phyloP scores from a whole-genome alignment of 2,888 invertebrate species.

The Orchestes rusci region DNA sequence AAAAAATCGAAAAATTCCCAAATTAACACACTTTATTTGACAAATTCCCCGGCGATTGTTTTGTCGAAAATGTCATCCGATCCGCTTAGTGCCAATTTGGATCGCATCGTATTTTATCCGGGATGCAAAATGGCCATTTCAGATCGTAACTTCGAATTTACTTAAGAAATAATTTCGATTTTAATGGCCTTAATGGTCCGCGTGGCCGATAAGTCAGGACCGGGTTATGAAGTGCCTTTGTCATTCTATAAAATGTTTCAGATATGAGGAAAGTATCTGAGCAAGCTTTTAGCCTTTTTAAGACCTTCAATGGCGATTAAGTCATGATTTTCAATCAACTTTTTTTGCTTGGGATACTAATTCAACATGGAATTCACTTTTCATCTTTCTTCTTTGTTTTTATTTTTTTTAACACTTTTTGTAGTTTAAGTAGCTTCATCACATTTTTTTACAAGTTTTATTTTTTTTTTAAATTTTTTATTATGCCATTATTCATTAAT shows the following conservation, averaged over 20 bases:
- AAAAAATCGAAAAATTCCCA: no score
- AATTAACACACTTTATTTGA: no score
- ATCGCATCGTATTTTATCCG: slow-evolving; percentile 21
- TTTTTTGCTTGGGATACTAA: no score
- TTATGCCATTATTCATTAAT: no score
- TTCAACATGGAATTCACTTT: no score
- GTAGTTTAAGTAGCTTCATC: no score
- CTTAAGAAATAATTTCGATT: slow-evolving; percentile 26
- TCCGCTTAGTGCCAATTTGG: slow-evolving; percentile 26
- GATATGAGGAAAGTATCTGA: slow-evolving; percentile 17
- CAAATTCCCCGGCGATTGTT: neutral
- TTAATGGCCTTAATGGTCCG: slow-evolving; percentile 25
- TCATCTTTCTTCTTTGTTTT: no score
- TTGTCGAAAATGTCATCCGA: neutral
- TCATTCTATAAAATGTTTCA: slow-evolving; percentile 23
- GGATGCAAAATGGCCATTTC: slow-evolving; percentile 20
- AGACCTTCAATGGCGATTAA: no score
- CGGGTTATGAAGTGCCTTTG: slow-evolving; percentile 24
- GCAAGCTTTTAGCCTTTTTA: slow-evolving; percentile 20
- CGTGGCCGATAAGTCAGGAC: slow-evolving; percentile 22
- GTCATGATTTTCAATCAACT: no score
- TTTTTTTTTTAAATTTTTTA: no score
- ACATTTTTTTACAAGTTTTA: no score
- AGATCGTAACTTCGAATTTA: slow-evolving; percentile 26
- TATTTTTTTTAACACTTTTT: no score